phyloP scores from a whole-genome alignment of 1,140 invertebrate species.

The Parasteatoda tepidariorum region DNA sequence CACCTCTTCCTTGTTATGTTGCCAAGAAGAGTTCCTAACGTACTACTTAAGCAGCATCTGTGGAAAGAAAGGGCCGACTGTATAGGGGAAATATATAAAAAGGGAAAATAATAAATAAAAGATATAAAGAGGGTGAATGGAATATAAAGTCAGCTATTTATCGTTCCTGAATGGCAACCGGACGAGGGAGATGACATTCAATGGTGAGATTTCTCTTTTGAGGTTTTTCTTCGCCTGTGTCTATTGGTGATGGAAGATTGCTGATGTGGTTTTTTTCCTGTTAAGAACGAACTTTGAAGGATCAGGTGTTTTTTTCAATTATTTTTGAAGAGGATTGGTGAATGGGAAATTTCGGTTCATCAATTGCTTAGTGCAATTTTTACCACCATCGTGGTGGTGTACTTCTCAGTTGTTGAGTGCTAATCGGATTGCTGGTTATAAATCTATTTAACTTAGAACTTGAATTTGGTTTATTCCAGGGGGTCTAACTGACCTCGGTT shows the following conservation, averaged over 20 bases:
- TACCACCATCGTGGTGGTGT: not conserved
- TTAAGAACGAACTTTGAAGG: not conserved
- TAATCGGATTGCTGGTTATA: no score
- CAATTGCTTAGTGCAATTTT: not conserved
- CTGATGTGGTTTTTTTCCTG: not conserved
- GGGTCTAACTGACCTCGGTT: no score
- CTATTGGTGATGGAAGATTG: not conserved
- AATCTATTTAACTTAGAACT: no score
- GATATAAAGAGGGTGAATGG: not conserved
- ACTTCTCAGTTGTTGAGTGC: no score
- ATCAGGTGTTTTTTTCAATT: not conserved
- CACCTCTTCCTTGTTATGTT: not conserved
- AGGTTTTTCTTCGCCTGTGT: not conserved
- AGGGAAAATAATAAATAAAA: not conserved
- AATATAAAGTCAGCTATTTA: conserved; percentile 37
- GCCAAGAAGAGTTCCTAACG: not conserved
- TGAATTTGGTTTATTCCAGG: not conserved
- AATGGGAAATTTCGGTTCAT: not conserved
- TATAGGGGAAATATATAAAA: not conserved
- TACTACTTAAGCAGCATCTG: not conserved
- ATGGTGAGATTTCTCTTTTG: not conserved
- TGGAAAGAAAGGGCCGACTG: not conserved
- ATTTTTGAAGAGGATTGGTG: not conserved
- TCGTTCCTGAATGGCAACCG: conserved; percentile 30
- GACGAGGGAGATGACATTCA: not conserved